These are phyloP conservation scores for Bradysia coprophila DNA, from an alignment of 1,140 invertebrate genomes.

Conservation along the genomic window DNA sequence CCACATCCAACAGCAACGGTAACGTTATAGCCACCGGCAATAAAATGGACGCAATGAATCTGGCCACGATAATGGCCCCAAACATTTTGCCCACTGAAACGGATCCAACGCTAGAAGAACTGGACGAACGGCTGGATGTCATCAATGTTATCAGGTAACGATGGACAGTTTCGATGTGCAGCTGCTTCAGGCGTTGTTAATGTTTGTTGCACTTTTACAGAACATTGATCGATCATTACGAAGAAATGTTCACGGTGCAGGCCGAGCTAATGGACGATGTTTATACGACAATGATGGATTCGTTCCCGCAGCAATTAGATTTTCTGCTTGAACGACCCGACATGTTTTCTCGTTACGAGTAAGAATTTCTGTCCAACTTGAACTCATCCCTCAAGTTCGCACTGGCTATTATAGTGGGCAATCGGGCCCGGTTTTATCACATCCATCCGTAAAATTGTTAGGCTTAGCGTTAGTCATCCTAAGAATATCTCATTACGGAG, in stretches of 20 bases:
- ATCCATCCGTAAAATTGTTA: too few relatives aligned
- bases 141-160: slow-evolving; percentile 69
- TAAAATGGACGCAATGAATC: slow-evolving; percentile 83
- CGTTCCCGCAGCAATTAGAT: slow-evolving; percentile 59
- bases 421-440: too few relatives aligned
- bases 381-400: neutral
- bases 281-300: slow-evolving; percentile 67
- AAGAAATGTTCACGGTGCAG: slow-evolving; percentile 55
- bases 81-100: slow-evolving; percentile 56
- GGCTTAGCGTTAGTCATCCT: too few relatives aligned
- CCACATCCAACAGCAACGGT: slow-evolving; percentile 7
- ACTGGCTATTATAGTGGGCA: too few relatives aligned
- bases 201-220: too few relatives aligned
- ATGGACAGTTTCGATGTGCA: too few relatives aligned
- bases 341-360: neutral
- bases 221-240: slow-evolving; percentile 59
- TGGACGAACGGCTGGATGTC: slow-evolving; percentile 67
- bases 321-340: slow-evolving; percentile 32
- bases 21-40: slow-evolving; percentile 37
- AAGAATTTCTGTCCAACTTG: neutral
- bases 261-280: slow-evolving; percentile 67
- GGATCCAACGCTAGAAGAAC: slow-evolving; percentile 13
- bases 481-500: too few relatives aligned
- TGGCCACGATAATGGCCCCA: slow-evolving; percentile 84
- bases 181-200: too few relatives aligned